These are phyloP conservation scores for Anhinga rufa DNA, from an alignment of 2,113 vertebrate species.

Conservation along the genomic window DNA sequence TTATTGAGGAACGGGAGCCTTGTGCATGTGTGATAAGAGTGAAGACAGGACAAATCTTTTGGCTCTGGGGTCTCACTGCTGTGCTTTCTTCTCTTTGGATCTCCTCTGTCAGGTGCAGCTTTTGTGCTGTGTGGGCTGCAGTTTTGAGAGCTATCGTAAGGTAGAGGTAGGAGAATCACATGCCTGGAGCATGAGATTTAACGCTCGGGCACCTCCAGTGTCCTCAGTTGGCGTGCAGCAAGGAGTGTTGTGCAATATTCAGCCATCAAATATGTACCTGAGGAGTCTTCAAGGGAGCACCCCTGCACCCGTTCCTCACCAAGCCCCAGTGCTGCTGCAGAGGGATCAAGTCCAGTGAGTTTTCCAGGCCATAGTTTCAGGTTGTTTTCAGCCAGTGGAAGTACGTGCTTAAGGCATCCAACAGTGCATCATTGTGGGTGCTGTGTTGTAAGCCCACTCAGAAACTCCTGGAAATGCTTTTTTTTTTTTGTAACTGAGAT, in stretches of 20 bases:
- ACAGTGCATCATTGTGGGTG: accelerated
- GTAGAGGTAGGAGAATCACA: not conserved
- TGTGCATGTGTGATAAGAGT: not conserved
- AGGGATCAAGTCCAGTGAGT: not conserved
- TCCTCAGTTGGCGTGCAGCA: not conserved
- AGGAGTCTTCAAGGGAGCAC: not conserved
- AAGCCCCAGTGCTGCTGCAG: not conserved
- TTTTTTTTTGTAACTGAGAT: not conserved
- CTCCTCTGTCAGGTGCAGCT: not conserved
- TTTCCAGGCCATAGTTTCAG: not conserved
- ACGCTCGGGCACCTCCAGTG: not conserved
- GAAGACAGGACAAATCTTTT: not conserved
- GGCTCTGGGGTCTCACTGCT: not conserved
- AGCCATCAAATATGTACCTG: accelerated
- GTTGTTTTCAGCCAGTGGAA: not conserved
- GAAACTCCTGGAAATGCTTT: not conserved
- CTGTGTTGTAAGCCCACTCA: not conserved
- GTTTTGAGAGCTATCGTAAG: not conserved
- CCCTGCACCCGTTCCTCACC: accelerated
- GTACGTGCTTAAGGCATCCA: not conserved
- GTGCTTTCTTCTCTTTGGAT: not conserved
- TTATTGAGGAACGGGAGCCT: not conserved
- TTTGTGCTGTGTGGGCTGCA: not conserved
- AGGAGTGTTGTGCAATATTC: not conserved
- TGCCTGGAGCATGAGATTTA: not conserved